Conservation (phyloP, 1,140 invertebrate genomes). For the Sarcophaga peregrina region DNA sequence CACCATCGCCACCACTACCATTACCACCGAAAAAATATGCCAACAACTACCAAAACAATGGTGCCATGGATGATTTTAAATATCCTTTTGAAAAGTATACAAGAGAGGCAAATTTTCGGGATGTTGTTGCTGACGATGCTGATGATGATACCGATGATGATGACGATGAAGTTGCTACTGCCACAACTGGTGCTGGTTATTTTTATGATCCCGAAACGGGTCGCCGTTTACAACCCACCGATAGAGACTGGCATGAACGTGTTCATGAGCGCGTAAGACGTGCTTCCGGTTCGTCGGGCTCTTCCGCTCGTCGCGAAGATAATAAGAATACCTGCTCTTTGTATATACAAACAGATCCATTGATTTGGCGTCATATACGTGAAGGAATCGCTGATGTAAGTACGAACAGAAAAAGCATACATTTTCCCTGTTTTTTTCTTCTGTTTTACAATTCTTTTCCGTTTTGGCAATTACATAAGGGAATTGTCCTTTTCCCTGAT, state of each 20-base stretch:
- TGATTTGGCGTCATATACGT: slow-evolving; percentile 93
- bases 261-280: slow-evolving; percentile 63
- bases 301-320: slow-evolving; percentile 73
- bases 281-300: slow-evolving; percentile 67
- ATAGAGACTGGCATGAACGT: slow-evolving; percentile 56
- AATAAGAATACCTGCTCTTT: slow-evolving; percentile 90
- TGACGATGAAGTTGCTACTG: neutral
- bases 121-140: slow-evolving; percentile 17
- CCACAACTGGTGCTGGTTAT: slow-evolving; percentile 42
- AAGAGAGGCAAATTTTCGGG: slow-evolving; percentile 64
- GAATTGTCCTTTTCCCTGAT: neutral
- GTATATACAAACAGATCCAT: slow-evolving; percentile 97
- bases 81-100: slow-evolving; percentile 66
- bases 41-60: slow-evolving; percentile 57
- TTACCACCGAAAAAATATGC: slow-evolving; percentile 66
- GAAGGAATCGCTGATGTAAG: slow-evolving; percentile 76
- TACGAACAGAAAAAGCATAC: slow-evolving; percentile 44
- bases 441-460: slow-evolving; percentile 19
- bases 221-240: slow-evolving; percentile 51
- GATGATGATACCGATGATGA: slow-evolving; percentile 33
- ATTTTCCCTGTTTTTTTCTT: neutral
- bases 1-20: slow-evolving; percentile 47
- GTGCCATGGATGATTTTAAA: slow-evolving; percentile 65
- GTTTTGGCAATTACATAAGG: slow-evolving; percentile 18
- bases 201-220: slow-evolving; percentile 62